phyloP scores from a whole-genome alignment of 2,888 invertebrate species.

The Phrixothrix hirtus region DNA sequence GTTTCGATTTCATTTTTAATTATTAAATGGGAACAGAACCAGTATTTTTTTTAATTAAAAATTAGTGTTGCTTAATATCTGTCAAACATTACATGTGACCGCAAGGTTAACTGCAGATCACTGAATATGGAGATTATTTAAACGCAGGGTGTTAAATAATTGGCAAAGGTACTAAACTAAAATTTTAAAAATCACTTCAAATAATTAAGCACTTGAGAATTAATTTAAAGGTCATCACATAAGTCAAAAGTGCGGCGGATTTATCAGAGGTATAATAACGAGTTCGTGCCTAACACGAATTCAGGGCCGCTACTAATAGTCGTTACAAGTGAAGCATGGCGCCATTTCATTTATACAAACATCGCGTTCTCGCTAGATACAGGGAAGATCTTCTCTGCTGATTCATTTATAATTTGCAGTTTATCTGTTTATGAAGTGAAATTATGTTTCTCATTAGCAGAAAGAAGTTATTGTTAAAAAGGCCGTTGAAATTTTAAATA shows the following conservation, averaged over 20 bases:
- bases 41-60: no score
- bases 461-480: conserved; percentile 1
- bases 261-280: conserved; percentile 53
- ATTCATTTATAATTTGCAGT: conserved; percentile 39
- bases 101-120: no score
- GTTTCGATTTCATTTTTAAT: no score
- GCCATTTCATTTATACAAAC: conserved; percentile 59
- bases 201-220: conserved; percentile 30
- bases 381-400: conserved; percentile 37
- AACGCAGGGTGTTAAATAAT: background rate
- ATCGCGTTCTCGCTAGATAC: conserved; percentile 45
- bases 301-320: conserved; percentile 55
- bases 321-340: conserved; percentile 57
- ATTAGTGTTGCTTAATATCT: no score
- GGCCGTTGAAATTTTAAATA: conserved; percentile 1
- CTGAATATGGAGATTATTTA: no score
- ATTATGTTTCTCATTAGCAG: conserved; percentile 25
- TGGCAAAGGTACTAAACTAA: conserved; percentile 3
- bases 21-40: no score
- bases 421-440: conserved; percentile 28
- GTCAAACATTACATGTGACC: no score
- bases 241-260: conserved; percentile 48
- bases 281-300: conserved; percentile 56
- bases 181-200: conserved; percentile 16
- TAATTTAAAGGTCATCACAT: conserved; percentile 35